These are phyloP conservation scores for Copsychus sechellarum DNA, from an alignment of 2,113 vertebrate genomes.

Conservation along the genomic window DNA sequence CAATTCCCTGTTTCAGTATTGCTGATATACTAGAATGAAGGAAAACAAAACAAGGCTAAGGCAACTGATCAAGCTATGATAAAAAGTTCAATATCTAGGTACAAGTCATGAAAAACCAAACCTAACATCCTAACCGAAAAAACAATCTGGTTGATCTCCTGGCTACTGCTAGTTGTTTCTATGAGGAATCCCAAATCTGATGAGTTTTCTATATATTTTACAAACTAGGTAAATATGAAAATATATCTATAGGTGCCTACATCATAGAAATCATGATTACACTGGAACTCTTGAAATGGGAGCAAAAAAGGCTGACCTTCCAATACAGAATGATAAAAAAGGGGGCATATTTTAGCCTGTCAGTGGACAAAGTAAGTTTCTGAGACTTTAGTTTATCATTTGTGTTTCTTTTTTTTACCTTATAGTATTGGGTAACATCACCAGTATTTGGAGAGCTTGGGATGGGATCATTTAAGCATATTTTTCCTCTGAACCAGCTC, in stretches of 20 bases:
- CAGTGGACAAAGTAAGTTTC: not conserved
- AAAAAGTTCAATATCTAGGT: not conserved
- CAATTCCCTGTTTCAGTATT: not conserved
- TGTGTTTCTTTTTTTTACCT: not conserved
- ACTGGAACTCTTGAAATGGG: not conserved
- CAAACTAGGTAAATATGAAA: not conserved
- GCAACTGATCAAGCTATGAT: not conserved
- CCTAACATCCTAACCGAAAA: not conserved
- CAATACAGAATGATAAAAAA: not conserved
- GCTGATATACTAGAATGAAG: not conserved
- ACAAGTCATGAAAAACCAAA: not conserved
- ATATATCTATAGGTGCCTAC: not conserved
- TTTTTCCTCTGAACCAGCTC: not conserved
- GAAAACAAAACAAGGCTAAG: not conserved
- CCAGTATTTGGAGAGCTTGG: not conserved
- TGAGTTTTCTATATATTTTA: not conserved
- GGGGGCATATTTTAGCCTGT: not conserved
- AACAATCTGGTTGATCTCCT: not conserved
- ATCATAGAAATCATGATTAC: not conserved
- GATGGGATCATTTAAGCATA: not conserved
- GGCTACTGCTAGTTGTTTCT: not conserved
- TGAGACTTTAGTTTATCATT: not conserved
- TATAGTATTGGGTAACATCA: not conserved
- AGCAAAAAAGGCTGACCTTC: not conserved
- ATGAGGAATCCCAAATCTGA: not conserved